Base-by-base conservation (phyloP, 1,140 invertebrate species). In the Drosophila baimaii region DNA sequence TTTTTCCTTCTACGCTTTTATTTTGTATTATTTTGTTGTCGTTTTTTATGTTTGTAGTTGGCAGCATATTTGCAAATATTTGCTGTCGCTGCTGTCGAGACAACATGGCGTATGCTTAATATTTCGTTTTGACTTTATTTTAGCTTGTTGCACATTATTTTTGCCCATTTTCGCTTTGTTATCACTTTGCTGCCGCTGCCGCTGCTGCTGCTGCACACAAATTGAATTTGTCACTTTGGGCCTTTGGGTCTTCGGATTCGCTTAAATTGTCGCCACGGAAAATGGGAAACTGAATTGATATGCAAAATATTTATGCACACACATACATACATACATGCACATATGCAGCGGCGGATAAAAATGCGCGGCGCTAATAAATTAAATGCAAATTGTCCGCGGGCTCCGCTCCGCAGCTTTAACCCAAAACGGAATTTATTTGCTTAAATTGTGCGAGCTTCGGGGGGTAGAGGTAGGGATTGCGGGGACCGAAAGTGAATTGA, bases 151-250 rank as follows among this genome's bases (percentile, higher is more conserved):
- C 68, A 73, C 37, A 73, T 57, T 76, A 66, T 66, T 55, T 43
- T 23, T 23, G 0, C 3, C 29, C 52, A 52, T 44, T 57, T 75
- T 41, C 8, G 37, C 41, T 31, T 75, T 49, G 27, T 39, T 31
- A 7, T 72, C 9, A n/a, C 13, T 8, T 4, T 23, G 13, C 13
- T 25, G 23, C 13, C n/a, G 23, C 44, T 5, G 23, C 15, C 10
- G 13, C 21, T 46, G 7, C 23, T 29, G 15, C 44, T 62, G 27
- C 33, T 17, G 62, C 27, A 19, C 54, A 59, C 64, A 62, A 77
- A 77, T 77, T 77, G 75, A 77, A 77, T 77, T 62, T 77, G 74
- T 71, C 57, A 77, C 46, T 55, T 76, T 59, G 69, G 33, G 65
- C 35, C 68, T 56, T 33, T n/a, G 47, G 63, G 33, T 46, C 41